Conservation (phyloP, 2,888 invertebrate species). For the Acleris literana region DNA sequence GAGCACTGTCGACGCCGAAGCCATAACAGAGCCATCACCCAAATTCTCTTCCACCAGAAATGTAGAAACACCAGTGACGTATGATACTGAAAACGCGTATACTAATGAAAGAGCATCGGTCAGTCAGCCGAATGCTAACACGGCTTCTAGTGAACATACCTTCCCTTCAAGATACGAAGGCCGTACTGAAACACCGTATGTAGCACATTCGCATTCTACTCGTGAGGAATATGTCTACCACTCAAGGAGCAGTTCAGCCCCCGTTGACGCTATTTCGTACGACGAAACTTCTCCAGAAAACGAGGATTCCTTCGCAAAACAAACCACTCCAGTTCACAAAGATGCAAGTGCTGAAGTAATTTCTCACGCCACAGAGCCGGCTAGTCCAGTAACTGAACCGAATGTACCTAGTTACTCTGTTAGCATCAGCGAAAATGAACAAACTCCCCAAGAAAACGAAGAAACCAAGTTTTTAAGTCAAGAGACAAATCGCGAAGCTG, state of each 20-base stretch:
- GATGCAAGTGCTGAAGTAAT: conserved; percentile 48
- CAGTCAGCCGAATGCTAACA: conserved; percentile 55
- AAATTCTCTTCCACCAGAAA: conserved; percentile 54
- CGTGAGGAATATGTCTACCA: conserved; percentile 58
- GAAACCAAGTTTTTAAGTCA: conserved; percentile 48
- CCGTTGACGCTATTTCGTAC: conserved; percentile 54
- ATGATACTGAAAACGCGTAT: conserved; percentile 74
- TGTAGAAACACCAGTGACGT: conserved; percentile 54
- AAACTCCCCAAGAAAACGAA: conserved; percentile 46
- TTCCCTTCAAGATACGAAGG: conserved; percentile 52
- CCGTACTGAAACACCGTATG: conserved; percentile 59
- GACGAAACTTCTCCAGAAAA: conserved; percentile 57
- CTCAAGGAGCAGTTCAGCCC: conserved; percentile 57
- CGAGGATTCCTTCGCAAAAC: conserved; percentile 53
- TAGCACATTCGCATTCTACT: conserved; percentile 53
- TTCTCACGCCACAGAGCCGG: conserved; percentile 55
- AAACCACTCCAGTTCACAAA: conserved; percentile 55
- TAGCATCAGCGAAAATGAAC: conserved; percentile 56
- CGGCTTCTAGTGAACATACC: conserved; percentile 55
- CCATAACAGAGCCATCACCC: conserved; percentile 69
- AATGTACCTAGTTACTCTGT: conserved; percentile 52
- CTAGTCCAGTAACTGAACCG: conserved; percentile 55
- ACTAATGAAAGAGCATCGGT: conserved; percentile 68
- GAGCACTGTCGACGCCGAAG: conserved; percentile 77
- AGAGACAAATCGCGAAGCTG: conserved; percentile 51